These are phyloP conservation scores for Carcina quercana DNA, from an alignment of 2,888 invertebrate species.

Conservation along the genomic window DNA sequence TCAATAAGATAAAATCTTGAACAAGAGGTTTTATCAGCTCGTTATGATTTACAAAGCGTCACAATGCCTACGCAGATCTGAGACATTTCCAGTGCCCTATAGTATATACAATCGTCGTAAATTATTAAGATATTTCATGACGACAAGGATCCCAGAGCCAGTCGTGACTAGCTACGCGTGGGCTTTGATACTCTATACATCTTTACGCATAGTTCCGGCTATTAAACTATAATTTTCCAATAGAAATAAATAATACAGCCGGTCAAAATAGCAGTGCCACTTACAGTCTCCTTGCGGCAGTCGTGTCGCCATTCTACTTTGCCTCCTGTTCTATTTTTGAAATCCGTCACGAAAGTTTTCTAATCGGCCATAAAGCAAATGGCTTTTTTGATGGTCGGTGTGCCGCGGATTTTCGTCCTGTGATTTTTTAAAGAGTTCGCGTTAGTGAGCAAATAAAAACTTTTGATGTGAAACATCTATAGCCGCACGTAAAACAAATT, in stretches of 20 bases:
- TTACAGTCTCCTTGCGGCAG: slow-evolving; percentile 41
- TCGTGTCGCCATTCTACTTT: slow-evolving; percentile 37
- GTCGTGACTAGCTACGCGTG: slow-evolving; percentile 57
- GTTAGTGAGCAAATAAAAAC: too few species aligned
- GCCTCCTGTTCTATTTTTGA: slow-evolving; percentile 45
- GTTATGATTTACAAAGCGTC: slow-evolving; percentile 29
- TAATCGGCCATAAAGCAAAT: slow-evolving; percentile 31
- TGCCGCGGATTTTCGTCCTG: slow-evolving; percentile 27
- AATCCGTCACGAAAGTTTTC: slow-evolving; percentile 46
- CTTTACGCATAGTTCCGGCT: slow-evolving; percentile 47
- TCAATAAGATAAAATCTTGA: too few species aligned
- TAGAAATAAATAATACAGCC: slow-evolving; percentile 63
- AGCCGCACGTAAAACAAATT: too few species aligned
- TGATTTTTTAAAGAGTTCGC: slow-evolving; percentile 17
- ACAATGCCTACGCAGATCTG: slow-evolving; percentile 40
- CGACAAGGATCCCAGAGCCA: slow-evolving; percentile 47
- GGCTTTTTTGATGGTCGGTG: slow-evolving; percentile 32
- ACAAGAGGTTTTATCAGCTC: slow-evolving; percentile 39
- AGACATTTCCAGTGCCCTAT: slow-evolving; percentile 34
- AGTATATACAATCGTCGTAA: slow-evolving; percentile 45
- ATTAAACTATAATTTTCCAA: slow-evolving; percentile 66
- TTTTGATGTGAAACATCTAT: too few species aligned
- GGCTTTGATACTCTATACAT: slow-evolving; percentile 42
- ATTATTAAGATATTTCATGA: slow-evolving; percentile 65
- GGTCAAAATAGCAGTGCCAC: slow-evolving; percentile 55